A percentile compares a stretch with the other conserved stretches of the same genome.
Evolutionary conservation across 2,113 vertebrate species (phyloP).

Genomic region (Isichthys henryi): DNA sequence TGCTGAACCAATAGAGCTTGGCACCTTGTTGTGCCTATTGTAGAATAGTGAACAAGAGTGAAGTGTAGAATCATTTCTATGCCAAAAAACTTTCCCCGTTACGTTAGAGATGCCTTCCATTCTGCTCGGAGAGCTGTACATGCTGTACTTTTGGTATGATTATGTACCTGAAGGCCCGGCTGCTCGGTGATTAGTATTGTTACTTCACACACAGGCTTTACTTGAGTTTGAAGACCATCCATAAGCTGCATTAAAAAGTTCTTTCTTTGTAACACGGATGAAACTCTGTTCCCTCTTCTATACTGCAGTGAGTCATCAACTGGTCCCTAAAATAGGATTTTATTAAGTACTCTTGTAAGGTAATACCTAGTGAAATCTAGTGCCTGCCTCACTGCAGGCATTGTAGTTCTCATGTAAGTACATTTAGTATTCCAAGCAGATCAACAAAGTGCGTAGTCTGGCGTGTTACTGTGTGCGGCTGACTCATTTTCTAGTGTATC

Average conservation of each 20-base stretch:
- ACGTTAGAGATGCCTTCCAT: background rate
- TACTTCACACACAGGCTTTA: background rate
- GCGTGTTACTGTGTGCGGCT: background rate
- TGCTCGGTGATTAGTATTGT: background rate
- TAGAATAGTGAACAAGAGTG: background rate
- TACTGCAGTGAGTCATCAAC: background rate
- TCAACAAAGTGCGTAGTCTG: background rate
- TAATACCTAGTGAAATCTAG: background rate
- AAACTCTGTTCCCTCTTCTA: background rate
- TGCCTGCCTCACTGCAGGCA: background rate
- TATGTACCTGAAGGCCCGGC: background rate
- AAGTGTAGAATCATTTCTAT: background rate
- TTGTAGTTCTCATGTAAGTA: background rate
- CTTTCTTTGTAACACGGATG: background rate
- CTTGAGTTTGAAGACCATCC: background rate
- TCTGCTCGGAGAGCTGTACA: background rate
- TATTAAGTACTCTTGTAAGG: background rate
- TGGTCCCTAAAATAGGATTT: background rate
- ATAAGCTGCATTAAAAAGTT: constrained; percentile 8
- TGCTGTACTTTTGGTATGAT: background rate
- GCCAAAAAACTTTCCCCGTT: background rate
- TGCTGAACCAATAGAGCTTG: background rate
- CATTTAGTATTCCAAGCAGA: background rate
- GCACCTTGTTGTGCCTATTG: background rate
- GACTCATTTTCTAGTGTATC: background rate